Base-by-base conservation (phyloP, 2,113 vertebrate species). In the Oryzias javanicus region DNA sequence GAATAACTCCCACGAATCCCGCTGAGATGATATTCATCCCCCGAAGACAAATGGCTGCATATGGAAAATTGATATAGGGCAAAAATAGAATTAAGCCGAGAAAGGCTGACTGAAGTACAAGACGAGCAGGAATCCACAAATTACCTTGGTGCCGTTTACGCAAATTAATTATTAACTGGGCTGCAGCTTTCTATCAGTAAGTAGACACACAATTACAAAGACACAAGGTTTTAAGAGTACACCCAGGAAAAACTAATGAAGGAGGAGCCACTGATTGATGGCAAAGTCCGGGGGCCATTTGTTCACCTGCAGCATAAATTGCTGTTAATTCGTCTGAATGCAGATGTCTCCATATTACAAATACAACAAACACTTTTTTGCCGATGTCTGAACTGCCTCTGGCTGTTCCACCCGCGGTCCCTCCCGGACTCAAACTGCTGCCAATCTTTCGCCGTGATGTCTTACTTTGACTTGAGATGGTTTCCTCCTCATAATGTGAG, bases 21-120 rank as follows among this genome's bases (percentile, higher is more conserved):
- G 67, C 67, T 64, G 60, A 55, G 65, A 89, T 86, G 82, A 80
- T 85, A 89, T 74, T 69, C n/a, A 48, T 80, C 63, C 70, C 82
- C 74, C 51, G 67, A 87, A 79, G 80, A 89, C 70, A 89, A 89
- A 88, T 87, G 83, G 80, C 80, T 83, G 50, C 57, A 25, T 51
- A 88, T 90, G 82, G 91, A 90, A 92, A 88, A 90, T 89, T 86
- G 71, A 92, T 92, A 80, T 48, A 49, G 44, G 64, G 85, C 86
- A 87, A 78, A 86, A 91, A 91, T 88, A 90, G 89, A 89, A 67
- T 83, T 72, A 52, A 77, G 74, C 79, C 63, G 68, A 83, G 49
- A 51, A 42, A 66, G 62, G 50, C 67, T 74, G 72, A 84, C 66
- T 72, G 67, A 25, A 60, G 72, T 74, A 78, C 73, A 62, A 60